Percentiles rank a stretch among this genome's conserved stretches.
Evolutionary conservation across 2,888 invertebrate genomes (phyloP).

Genomic region (Drosophila glabriapex): DNA sequence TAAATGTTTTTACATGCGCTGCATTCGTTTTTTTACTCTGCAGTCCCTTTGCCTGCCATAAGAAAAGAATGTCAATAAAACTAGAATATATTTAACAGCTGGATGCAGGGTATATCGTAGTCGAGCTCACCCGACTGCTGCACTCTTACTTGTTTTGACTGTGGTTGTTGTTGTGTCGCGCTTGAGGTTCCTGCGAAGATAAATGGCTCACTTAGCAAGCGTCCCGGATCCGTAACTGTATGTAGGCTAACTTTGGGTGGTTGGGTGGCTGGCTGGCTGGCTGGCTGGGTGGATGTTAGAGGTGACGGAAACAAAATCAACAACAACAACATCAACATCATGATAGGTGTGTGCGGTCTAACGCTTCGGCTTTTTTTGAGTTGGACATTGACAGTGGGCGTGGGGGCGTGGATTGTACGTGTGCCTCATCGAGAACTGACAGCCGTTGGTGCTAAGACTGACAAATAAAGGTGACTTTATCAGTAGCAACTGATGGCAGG

Average conservation of each 20-base stretch:
- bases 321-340: conserved; percentile 37
- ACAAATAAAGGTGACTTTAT: conserved; percentile 80
- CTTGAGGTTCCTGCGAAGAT: conserved; percentile 83
- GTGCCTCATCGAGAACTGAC: conserved; percentile 51
- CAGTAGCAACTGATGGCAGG: conserved; percentile 63
- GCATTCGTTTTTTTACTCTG: too few species aligned
- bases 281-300: conserved; percentile 30
- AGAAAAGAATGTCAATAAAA: too few species aligned
- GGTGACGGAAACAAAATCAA: conserved; percentile 52
- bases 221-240: conserved; percentile 17
- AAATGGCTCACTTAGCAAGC: conserved; percentile 85
- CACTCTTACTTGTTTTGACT: conserved; percentile 12
- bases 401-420: conserved; percentile 57
- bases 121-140: too few species aligned
- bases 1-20: too few species aligned
- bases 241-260: conserved; percentile 20
- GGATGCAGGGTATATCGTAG: too few species aligned
- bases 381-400: conserved; percentile 42
- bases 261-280: not conserved
- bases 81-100: too few species aligned
- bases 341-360: conserved; percentile 81
- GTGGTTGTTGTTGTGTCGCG: conserved; percentile 70
- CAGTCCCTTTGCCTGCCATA: too few species aligned
- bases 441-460: conserved; percentile 68
- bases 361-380: conserved; percentile 56